Evolutionary conservation across 2,797 vertebrate species (phyloP), one percentile per base, ranked within the genome.

Genomic region (Acipenser transmontanus): DNA sequence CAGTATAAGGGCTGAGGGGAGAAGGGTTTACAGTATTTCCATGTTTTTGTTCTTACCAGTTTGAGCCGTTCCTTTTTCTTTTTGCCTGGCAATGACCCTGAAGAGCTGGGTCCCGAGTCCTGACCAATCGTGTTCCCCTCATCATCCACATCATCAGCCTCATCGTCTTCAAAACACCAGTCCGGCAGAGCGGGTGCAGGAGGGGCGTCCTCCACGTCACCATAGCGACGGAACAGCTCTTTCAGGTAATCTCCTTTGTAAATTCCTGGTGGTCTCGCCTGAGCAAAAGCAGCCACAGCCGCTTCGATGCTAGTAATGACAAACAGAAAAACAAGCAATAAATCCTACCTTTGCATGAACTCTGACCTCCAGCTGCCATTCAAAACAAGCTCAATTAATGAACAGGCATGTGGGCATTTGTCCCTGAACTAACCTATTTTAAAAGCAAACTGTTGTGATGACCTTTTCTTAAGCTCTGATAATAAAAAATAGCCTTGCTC

Each of bases 231-330:
- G 77, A 97, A 99, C 50, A 99, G 92, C 80, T 99, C 97, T 85
- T 96, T 98, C 84, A 99, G 86, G 85, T 99, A 99, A 77, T 99
- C 97, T 66, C 84, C 94, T 88, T 99, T 99, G 81, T 99, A 99
- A 88, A 99, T 99, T 81, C 97, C 97, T 2, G 97, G 97, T 61
- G 95, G 88, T 69, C 97, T 93, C 71, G 97, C 91, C 77, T 93
- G 89, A 72, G 89, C 82, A 80, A 97, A 99, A 66, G 91, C 94
- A 59, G 91, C 94, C 73, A 97, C 94, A 54, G 96, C 96, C 77
- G 95, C 97, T 81, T 98, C 97, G 63, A 96, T 68, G 71, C 97
- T 99, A 86, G 34, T 9, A 6, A 61, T 8, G 6, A 61, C 11
- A 61, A 47, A 61, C 13, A 61, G 6, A 9, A 54, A 54, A 9